Evolutionary conservation across 2,888 invertebrate genomes (phyloP), one percentile per base, ranked within the genome.

Genomic region (Cephus sareptanus): DNA sequence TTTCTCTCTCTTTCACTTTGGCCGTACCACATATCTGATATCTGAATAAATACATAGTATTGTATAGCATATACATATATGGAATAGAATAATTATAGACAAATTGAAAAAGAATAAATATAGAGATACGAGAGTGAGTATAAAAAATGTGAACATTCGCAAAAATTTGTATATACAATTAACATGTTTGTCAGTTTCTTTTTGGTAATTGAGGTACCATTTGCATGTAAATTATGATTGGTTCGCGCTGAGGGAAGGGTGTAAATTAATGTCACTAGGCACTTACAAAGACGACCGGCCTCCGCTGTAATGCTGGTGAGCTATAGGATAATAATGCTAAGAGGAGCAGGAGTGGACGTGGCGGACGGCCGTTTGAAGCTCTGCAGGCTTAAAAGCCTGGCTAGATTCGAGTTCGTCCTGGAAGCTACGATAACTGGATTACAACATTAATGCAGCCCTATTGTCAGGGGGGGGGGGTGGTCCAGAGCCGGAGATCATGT

Each of bases 401-500:
- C 30, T 34, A 34, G 34, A 71, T 35, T 74, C 74, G 74, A 74
- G 74, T 74, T 35, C 74, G 35, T 74, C 74, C 74, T 35, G 34
- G 74, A 13, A 37, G 74, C 74, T 74, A 34, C 74, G 35, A 74
- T 74, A 74, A 74, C 74, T 34, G 30, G 74, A 74, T 74, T 74
- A 74, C 74, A 34, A 74, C 74, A 34, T 74, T 74, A 74, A 74
- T 74, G 74, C 34, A 71, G 74, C 74, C 33, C 33, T 34, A 35
- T 74, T 35, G 74, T 74, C 35, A 74, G 23, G 56, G 56, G 15
- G 31, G 23, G 40, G 40, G 56, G 56, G 56, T 56, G 56, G 56
- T 23, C 56, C 56, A 56, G 56, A 9, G 56, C 56, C 56, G 56
- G 56, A 56, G 56, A 56, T 56, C 56, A 56, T 56, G 23, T 56